Base-by-base conservation (phyloP, 2,113 vertebrate species). In the Sander vitreus region DNA sequence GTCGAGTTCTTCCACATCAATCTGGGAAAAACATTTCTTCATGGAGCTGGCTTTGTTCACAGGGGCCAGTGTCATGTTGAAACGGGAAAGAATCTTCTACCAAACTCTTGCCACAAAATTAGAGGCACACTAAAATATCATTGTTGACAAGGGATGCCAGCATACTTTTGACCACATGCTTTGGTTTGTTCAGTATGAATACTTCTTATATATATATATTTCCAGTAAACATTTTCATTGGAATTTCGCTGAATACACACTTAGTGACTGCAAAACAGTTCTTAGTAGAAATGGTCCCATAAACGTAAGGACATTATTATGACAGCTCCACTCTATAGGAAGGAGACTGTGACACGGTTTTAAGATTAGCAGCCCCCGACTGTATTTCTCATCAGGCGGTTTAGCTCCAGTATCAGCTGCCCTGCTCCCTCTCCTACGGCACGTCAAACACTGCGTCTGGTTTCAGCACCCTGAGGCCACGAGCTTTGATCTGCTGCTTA, bases 401-500 rank as follows among this genome's bases (percentile, higher is more conserved):
- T 80, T 51, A 58, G 54, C 82, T 78, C n/a, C n/a, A 39, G 55
- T 58, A 73, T 83, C 62, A 54, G 54, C 47, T 43, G 2, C 27
- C 50, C 39, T 53, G 65, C 65, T 66, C 39, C 39, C 9, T 60
- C 51, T 81, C 6, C 12, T 54, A 63, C 4, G 4, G n/a, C n/a
- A n/a, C n/a, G n/a, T n/a, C 78, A 80, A 67, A 74, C 77, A 51
- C 59, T 2, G 25, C 73, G 84, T 88, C 81, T 85, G 81, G 76
- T 83, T 78, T 72, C 73, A 43, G 74, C 62, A 12, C 73, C 86
- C 55, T 13, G 36, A 69, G 58, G 83, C 76, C 73, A 3, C 7
- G 3, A 66, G 82, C 86, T 89, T 87, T 90, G 80, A 86, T 90
- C 86, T 77, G 68, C 75, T 68, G 30, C 83, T 83, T 76, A 67